Base-by-base conservation (phyloP, 2,797 vertebrate species). In the Allobates femoralis region DNA sequence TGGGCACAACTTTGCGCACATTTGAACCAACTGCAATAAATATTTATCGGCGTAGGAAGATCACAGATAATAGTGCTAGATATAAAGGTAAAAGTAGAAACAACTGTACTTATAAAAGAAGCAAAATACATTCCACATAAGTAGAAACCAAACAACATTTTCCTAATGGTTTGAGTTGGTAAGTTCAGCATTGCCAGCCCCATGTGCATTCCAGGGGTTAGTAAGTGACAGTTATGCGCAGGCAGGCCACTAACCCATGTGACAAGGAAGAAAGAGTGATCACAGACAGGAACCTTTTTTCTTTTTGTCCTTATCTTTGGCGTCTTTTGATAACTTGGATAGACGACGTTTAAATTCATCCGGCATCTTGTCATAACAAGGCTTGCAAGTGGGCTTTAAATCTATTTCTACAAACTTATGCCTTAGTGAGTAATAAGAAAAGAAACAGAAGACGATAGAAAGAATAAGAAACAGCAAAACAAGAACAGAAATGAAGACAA, bases 371-470 rank as follows among this genome's bases (percentile, higher is more conserved):
- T 99, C 97, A 18, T 98, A 99, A 95, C 98, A 99, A 93, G 96
- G 96, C 92, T 97, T 99, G 95, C 98, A 99, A 93, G 99, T 96
- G n/a, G 98, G 98, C 93, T 98, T 99, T 93, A 99, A 94, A 93
- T 99, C 98, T 92, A 99, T 96, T 94, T 99, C 98, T 94, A 99
- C 96, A 97, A 99, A 99, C 90, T 97, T 99, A 94, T 99, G 96
- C 94, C 97, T 99, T 95, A 89, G 91, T 92, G 91, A 46, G n/a
- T 64, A 84, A 87, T 87, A 85, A 91, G 84, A 90, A 90, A 91
- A 90, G 91, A 91, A 92, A 18, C 92, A 90, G 91, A 90, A 89
- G 92, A 78, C 92, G 86, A 93, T 56, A 92, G 89, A 89, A 87
- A 81, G 56, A 89, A 88, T 81, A 90, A 50, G 80, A 55, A 87